A percentile compares a stretch with the other conserved stretches of the same genome.
phyloP scores from a whole-genome alignment of 2,797 vertebrate genomes.

The Tragelaphus oryx region DNA sequence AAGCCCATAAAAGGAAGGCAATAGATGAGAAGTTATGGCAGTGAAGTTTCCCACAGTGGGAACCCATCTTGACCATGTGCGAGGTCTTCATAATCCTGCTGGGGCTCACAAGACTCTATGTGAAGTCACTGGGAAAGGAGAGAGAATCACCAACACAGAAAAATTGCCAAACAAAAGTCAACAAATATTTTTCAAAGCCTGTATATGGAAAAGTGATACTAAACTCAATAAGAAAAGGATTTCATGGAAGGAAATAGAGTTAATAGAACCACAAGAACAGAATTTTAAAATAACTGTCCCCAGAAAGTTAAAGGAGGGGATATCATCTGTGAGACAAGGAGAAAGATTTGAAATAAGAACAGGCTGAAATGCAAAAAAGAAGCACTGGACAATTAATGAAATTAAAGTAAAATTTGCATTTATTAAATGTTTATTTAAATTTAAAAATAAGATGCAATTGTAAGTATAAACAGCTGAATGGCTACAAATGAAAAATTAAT shows the following conservation, averaged over 20 bases:
- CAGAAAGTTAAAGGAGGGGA: neutral
- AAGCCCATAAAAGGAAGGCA: neutral
- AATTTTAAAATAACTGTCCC: neutral
- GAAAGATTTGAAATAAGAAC: neutral
- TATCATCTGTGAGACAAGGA: neutral
- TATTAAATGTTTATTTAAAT: neutral
- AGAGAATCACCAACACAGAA: neutral
- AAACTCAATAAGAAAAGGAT: neutral
- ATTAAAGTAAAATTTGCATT: neutral
- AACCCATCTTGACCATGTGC: neutral
- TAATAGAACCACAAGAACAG: neutral
- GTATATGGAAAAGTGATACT: neutral
- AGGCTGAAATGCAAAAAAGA: neutral
- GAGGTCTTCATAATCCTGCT: neutral
- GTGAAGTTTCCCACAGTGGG: neutral
- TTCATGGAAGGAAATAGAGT: neutral
- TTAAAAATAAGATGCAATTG: neutral
- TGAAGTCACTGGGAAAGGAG: neutral
- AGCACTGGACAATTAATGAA: neutral
- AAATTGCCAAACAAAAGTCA: neutral
- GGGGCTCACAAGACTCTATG: neutral
- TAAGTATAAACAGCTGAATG: neutral
- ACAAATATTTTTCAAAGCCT: neutral
- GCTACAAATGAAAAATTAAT: neutral
- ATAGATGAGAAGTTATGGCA: neutral